Base-by-base conservation (phyloP, 2,113 vertebrate genomes). In the Percina caprodes region DNA sequence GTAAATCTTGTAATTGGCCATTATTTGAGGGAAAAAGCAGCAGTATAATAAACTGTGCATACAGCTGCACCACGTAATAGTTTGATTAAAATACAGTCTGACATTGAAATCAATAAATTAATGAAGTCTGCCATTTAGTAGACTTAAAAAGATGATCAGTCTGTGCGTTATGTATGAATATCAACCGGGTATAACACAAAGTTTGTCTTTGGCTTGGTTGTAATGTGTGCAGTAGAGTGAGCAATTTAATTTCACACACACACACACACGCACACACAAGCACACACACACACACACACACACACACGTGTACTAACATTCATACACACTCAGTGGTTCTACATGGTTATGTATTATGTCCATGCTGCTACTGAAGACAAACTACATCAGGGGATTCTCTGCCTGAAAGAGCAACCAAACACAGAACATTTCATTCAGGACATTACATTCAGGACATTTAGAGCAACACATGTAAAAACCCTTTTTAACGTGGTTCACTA, bases 141-240 rank as follows among this genome's bases (percentile, higher is more conserved):
- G 19, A 16, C 24, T 10, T 10, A 4, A 71, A 77, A 54, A 42
- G 23, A 68, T 63, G 63, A 49, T 72, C 49, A 0, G 1, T 19
- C 26, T 65, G 19, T 48, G 24, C 24, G 67, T 78, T 68, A 86
- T 63, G 46, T 74, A 86, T 86, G 61, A 30, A 87, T 85, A 91
- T 87, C 48, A 67, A 67, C 14, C 49, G 60, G 39, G 52, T 62
- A 72, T 5, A 66, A 33, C 11, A 16, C 33, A 59, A 42, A 54
- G 21, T 39, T 56, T n/a, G 51, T 10, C 21, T 73, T 62, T 59
- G 35, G 24, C 49, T 69, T 62, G 30, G 46, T 68, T 78, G 33
- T 85, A 80, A 82, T 58, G 54, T 58, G 54, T 80, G 75, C 51
- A 74, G 75, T 14, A 58, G 48, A 80, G 67, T 51, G 49, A 65